phyloP scores from a whole-genome alignment of 2,113 vertebrate genomes.

The Origma solitaria region DNA sequence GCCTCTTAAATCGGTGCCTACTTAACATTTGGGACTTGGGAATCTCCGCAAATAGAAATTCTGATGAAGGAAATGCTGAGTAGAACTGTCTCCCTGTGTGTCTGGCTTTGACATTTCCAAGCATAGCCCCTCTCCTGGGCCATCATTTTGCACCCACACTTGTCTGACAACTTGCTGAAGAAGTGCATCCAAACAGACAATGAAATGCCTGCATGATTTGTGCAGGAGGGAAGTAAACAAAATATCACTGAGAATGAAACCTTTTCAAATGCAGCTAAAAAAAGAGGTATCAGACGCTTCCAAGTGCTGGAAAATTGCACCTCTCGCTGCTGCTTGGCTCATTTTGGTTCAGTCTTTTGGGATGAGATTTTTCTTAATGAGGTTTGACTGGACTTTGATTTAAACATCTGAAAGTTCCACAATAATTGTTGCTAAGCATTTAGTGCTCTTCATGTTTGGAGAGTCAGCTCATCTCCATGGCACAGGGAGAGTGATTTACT shows the following conservation, averaged over 20 bases:
- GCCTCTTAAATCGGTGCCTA: neutral
- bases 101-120: conserved; percentile 43
- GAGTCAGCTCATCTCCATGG: neutral
- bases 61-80: neutral
- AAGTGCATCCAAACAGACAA: conserved; percentile 57
- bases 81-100: neutral
- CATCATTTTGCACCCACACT: conserved; percentile 51
- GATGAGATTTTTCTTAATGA: neutral
- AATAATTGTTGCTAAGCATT: neutral
- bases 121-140: conserved; percentile 36
- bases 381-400: neutral
- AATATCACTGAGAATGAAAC: conserved; percentile 25
- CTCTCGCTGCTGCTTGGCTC: neutral
- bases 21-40: neutral
- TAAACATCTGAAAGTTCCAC: neutral
- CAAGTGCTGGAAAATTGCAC: conserved; percentile 6
- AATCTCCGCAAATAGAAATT: neutral
- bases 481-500: neutral
- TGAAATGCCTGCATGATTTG: conserved; percentile 30
- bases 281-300: neutral
- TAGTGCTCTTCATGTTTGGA: neutral
- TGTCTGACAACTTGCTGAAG: conserved; percentile 61
- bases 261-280: neutral
- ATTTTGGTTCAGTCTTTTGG: neutral
- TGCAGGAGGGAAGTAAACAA: conserved; percentile 51